Evolutionary conservation across 2,797 vertebrate genomes (phyloP).

Genomic region (Mareca strepera): DNA sequence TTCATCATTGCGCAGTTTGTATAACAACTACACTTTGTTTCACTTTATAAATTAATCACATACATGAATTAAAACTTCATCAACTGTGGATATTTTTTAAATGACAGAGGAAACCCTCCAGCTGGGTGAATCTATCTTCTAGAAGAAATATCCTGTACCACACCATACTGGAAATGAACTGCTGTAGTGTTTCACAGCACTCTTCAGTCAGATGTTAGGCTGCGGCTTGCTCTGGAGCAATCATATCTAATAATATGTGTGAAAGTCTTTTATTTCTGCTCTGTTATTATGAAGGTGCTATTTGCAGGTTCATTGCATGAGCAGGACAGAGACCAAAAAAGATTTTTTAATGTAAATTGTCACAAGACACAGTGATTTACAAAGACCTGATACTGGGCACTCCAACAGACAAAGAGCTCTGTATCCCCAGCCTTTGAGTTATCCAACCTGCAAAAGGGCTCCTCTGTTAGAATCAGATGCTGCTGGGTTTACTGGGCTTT

Average conservation of each 20-base stretch:
- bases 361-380: background rate
- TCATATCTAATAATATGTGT: rapidly evolving
- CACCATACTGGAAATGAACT: background rate
- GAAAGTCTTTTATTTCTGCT: background rate
- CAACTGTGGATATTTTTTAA: background rate
- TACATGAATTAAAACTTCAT: conserved; percentile 29
- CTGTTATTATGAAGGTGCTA: background rate
- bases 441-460: background rate
- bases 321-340: background rate
- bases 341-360: background rate
- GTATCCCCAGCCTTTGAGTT: background rate
- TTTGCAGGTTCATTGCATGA: background rate
- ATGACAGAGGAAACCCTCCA: conserved; percentile 6
- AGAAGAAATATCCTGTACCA: background rate
- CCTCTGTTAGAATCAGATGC: background rate
- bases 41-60: conserved; percentile 46
- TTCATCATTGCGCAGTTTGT: conserved; percentile 14
- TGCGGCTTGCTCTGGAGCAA: background rate
- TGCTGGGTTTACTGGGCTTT: background rate
- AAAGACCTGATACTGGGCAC: rapidly evolving
- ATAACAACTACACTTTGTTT: conserved; percentile 27
- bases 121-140: background rate
- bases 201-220: background rate
- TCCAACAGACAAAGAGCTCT: background rate
- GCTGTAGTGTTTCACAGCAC: background rate